Evolutionary conservation across 2,113 vertebrate species (phyloP), one percentile per base, ranked within the genome.

Genomic region (Saccopteryx bilineata): DNA sequence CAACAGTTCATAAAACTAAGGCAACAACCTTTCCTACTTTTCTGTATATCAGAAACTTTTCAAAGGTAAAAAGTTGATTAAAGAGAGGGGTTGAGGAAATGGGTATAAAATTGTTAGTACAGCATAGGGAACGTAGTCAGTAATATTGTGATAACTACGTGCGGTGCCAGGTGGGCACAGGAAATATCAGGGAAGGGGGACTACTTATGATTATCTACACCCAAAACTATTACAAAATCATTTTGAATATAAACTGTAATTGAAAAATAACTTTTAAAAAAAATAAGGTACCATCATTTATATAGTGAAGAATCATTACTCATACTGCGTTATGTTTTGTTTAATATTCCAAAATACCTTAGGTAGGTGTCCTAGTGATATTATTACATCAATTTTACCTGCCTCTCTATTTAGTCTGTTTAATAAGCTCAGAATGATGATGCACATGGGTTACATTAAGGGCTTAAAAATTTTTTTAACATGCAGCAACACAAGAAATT

Each of bases 391-490:
- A 74, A 13, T 75, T 83, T 75, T 88, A 66, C 72, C 50, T 26
- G 50, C 39, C 24, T 72, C 48, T 82, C 76, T 90, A 71, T 85
- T 95, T 92, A 54, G 78, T 85, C 69, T 78, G 74, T 95, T 94
- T 86, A 96, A 78, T 91, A 87, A 89, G 61, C 71, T 76, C 26
- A 26, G 46, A 84, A 69, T 14, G 31, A 71, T 54, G 74, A 95
- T 65, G 60, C 79, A 88, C 88, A 56, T 95, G 79, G 66, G 74
- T 91, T 96, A 78, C 50, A 89, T 95, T 89, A 80, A 78, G 50
- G 88, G 68, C 86, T 87, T 95, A 71, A 87, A 88, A 96, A 87
- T 11, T 93, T 96, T 83, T 86, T 83, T 95, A 60, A 52, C 17
- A 78, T 60, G 69, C 69, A 96, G 82, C 68, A 87, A 80, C 61